Percentiles rank a stretch among this genome's conserved stretches.
Conservation (phyloP, 2,797 vertebrate species). For the Phrynocephalus guinanensis region DNA sequence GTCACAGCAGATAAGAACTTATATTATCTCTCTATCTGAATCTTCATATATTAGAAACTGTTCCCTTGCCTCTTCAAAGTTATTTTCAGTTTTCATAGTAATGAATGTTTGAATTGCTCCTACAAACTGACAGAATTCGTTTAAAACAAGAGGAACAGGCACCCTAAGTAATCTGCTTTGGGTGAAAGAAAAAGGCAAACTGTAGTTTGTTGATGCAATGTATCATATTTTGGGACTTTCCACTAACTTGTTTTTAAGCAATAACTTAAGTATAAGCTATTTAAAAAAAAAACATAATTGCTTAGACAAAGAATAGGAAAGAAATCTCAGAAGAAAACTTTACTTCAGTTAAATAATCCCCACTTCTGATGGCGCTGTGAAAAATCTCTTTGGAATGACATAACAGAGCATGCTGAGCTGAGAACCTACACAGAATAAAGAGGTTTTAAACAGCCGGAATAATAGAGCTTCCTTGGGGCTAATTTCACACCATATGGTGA, state of each 20-base stretch:
- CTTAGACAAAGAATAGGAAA: background rate
- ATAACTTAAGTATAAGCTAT: background rate
- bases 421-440: background rate
- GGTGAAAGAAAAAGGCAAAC: background rate
- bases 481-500: background rate
- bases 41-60: background rate
- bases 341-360: too few species aligned
- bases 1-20: conserved; percentile 50
- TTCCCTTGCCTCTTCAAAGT: background rate
- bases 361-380: background rate
- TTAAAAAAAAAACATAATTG: background rate
- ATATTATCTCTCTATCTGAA: background rate
- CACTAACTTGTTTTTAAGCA: background rate
- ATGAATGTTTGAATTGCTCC: conserved; percentile 4
- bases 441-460: background rate
- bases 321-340: background rate
- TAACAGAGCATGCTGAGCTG: background rate
- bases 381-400: background rate
- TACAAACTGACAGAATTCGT: background rate
- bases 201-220: background rate
- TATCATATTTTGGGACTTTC: background rate
- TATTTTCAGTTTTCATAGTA: conserved; percentile 22
- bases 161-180: background rate
- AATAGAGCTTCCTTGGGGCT: background rate
- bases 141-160: background rate